phyloP scores from a whole-genome alignment of 1,140 invertebrate genomes.

The Argopecten irradians region DNA sequence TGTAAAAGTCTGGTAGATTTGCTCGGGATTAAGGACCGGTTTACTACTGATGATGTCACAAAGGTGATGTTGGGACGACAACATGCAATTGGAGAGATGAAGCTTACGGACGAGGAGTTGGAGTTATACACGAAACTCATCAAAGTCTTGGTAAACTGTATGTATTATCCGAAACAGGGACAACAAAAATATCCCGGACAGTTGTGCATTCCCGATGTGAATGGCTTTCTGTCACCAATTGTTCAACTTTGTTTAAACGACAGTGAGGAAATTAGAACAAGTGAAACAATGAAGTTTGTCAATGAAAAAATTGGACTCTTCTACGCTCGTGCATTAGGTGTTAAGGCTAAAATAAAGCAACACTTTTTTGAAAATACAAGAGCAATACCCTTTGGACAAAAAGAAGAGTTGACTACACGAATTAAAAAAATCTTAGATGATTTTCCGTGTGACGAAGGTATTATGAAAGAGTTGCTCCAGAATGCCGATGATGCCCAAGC shows the following conservation, averaged over 20 bases:
- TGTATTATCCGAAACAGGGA: background rate
- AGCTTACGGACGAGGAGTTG: background rate
- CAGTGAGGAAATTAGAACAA: conserved; percentile 41
- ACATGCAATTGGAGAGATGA: background rate
- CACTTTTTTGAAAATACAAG: conserved; percentile 39
- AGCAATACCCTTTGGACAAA: conserved; percentile 65
- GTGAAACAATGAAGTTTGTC: conserved; percentile 55
- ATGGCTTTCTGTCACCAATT: conserved; percentile 49
- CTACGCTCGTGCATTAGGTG: conserved; percentile 57
- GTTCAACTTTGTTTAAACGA: conserved; percentile 59
- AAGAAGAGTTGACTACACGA: conserved; percentile 67
- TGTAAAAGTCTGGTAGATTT: conserved; percentile 30
- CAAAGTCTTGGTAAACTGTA: conserved; percentile 16
- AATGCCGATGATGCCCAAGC: conserved; percentile 78
- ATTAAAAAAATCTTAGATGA: conserved; percentile 65
- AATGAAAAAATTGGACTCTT: conserved; percentile 51
- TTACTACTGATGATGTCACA: background rate
- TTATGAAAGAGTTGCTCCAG: conserved; percentile 72
- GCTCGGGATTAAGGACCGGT: conserved; percentile 45
- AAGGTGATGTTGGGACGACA: conserved; percentile 31
- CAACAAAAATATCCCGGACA: background rate
- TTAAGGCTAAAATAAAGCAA: conserved; percentile 57
- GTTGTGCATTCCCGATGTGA: conserved; percentile 55
- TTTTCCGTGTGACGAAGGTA: conserved; percentile 67
- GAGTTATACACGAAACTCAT: conserved; percentile 31